Base-by-base conservation (phyloP, 1,140 invertebrate genomes). In the Drosophila nigrodunni region DNA sequence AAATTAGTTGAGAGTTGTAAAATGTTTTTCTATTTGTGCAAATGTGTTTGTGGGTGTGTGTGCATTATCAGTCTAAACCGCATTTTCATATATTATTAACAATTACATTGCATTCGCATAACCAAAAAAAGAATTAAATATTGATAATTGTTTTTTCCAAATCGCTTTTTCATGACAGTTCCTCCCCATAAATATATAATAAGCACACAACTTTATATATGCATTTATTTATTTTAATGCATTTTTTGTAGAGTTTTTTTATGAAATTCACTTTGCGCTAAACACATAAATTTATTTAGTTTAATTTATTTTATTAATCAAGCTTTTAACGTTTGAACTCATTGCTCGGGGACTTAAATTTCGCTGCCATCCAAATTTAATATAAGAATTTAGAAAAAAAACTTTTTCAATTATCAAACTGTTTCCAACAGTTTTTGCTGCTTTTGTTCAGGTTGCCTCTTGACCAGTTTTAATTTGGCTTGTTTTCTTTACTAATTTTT, bases 141-240 rank as follows among this genome's bases (percentile, higher is more conserved):
- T 89, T 89, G 72, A 89, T 89, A 87, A 87, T 87, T 87, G 76
- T 87, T 87, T 87, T 30, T 87, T 77, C 34, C 72, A 64, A 73
- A 72, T 75, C 74, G 25, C 7, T 54, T 59, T 73, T 67, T 70
- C 39, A 25, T 25, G 35, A 49, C 49, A 47, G 39, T n/a, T 13
- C 25, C 9, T 7, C 15, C 37, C 67, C 30, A 43, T 73, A 67
- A 44, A 73, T 67, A 43, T 62, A 54, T 43, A 35, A 41, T 58
- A 54, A 18, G 30, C 15, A 18, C 15, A 37, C 11, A 49, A 13
- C 39, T 58, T 61, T 62, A 35, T 57, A 35, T 18, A 61, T 82
- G 62, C 25, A 74, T 43, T 7, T n/a, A 21, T 41, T 10, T 35
- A 37, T 76, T 76, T 69, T 46, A 47, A 30, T 30, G 25, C 25